Conservation (phyloP, 1,140 invertebrate genomes). For the Drosophila seguyi region DNA sequence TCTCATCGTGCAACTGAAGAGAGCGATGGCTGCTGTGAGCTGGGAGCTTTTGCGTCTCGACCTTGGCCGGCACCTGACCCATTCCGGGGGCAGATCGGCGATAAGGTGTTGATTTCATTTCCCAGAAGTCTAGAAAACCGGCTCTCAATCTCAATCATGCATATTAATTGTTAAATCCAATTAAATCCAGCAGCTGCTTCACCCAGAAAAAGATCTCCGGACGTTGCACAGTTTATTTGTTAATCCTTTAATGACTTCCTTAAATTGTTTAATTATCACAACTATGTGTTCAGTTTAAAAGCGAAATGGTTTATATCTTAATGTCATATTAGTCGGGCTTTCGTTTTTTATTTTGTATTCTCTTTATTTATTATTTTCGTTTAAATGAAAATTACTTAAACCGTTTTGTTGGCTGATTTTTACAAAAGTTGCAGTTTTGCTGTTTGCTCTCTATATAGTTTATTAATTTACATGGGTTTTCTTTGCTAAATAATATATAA, state of each 20-base stretch:
- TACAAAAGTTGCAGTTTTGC: neutral
- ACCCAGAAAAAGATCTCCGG: neutral
- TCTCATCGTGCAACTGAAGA: conserved; percentile 68
- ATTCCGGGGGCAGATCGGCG: conserved; percentile 8
- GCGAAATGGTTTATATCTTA: neutral
- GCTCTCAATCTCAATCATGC: neutral
- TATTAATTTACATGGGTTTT: neutral
- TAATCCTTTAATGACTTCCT: conserved; percentile 15
- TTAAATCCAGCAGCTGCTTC: neutral
- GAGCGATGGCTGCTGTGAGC: too few species aligned
- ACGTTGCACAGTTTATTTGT: neutral
- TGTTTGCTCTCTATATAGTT: neutral
- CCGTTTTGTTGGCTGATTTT: neutral
- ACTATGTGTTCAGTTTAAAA: conserved; percentile 15
- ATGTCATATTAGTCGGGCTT: neutral
- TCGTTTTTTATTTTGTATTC: neutral
- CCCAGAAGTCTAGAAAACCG: conserved; percentile 1
- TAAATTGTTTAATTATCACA: conserved; percentile 22
- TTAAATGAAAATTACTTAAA: neutral
- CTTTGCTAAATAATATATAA: neutral
- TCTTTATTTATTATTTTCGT: neutral
- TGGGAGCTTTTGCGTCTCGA: conserved; percentile 11
- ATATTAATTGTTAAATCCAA: neutral
- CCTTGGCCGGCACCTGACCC: conserved; percentile 20
- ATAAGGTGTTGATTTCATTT: neutral